Evolutionary conservation across 1,140 invertebrate species (phyloP).

Genomic region (Anastrepha ludens): DNA sequence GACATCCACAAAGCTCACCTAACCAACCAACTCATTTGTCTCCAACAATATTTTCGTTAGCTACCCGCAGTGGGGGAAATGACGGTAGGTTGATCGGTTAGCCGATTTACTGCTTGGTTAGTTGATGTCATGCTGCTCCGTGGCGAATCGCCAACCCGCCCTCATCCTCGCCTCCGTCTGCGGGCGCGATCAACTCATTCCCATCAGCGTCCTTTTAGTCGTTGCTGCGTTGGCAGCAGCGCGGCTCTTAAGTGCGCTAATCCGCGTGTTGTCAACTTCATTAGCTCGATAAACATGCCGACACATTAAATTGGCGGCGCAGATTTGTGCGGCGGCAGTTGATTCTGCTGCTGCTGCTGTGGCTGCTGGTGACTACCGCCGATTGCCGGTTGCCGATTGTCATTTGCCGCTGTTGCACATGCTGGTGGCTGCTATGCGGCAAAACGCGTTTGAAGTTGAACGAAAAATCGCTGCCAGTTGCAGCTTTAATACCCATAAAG

Average conservation of each 20-base stretch:
- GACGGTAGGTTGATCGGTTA: constrained; percentile 34
- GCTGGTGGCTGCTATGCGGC: not conserved
- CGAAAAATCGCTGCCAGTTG: constrained; percentile 74
- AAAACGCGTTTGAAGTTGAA: constrained; percentile 68
- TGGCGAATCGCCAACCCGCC: constrained; percentile 22
- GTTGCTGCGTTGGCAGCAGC: not conserved
- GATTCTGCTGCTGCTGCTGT: not conserved
- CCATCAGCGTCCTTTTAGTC: not conserved
- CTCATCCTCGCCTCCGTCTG: not conserved
- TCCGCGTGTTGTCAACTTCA: constrained; percentile 75
- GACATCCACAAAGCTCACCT: not conserved
- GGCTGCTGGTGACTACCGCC: not conserved
- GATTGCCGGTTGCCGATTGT: not conserved
- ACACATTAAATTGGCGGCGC: constrained; percentile 71
- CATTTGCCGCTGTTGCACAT: not conserved
- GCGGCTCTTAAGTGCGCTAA: constrained; percentile 65
- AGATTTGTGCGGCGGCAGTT: constrained; percentile 50
- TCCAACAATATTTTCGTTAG: constrained; percentile 17
- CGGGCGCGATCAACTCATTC: not conserved
- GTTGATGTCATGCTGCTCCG: constrained; percentile 27
- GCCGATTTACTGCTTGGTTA: constrained; percentile 46
- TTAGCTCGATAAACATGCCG: constrained; percentile 74
- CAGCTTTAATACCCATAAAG: constrained; percentile 74
- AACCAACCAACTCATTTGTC: not conserved
- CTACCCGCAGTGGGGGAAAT: constrained; percentile 24